phyloP scores from a whole-genome alignment of 2,888 invertebrate species.

The Rhagonycha lutea region DNA sequence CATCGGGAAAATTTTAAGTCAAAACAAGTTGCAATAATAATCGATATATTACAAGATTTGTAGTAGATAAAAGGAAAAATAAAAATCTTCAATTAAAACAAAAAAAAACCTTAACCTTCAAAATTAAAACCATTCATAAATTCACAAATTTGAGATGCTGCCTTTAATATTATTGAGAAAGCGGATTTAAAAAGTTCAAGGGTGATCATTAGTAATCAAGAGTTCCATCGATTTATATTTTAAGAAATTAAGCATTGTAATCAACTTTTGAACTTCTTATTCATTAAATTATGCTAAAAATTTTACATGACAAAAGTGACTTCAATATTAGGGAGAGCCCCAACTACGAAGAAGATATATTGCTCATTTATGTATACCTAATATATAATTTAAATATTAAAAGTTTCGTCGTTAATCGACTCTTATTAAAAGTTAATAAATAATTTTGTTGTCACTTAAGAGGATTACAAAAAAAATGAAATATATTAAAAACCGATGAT shows the following conservation, averaged over 20 bases:
- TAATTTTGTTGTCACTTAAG: background rate
- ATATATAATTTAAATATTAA: background rate
- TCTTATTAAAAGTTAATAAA: background rate
- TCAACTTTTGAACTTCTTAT: background rate
- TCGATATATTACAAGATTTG: background rate
- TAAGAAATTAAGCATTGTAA: background rate
- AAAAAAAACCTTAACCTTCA: background rate
- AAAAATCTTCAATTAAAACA: background rate
- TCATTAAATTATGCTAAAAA: background rate
- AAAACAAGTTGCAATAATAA: background rate
- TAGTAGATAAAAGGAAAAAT: background rate
- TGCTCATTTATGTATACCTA: background rate
- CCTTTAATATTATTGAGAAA: conserved; percentile 5
- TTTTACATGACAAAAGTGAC: background rate
- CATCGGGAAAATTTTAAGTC: conserved; percentile 9
- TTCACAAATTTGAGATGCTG: background rate
- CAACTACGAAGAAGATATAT: background rate
- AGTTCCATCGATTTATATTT: background rate
- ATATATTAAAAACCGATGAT: background rate
- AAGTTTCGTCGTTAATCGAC: background rate
- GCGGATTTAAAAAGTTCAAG: conserved; percentile 19
- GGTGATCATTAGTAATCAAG: conserved; percentile 5
- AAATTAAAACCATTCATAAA: conserved; percentile 12
- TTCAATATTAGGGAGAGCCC: background rate
- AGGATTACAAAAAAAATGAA: background rate